A percentile compares a stretch with the other conserved stretches of the same genome.
phyloP scores from a whole-genome alignment of 2,113 vertebrate species.

The Tragelaphus scriptus region DNA sequence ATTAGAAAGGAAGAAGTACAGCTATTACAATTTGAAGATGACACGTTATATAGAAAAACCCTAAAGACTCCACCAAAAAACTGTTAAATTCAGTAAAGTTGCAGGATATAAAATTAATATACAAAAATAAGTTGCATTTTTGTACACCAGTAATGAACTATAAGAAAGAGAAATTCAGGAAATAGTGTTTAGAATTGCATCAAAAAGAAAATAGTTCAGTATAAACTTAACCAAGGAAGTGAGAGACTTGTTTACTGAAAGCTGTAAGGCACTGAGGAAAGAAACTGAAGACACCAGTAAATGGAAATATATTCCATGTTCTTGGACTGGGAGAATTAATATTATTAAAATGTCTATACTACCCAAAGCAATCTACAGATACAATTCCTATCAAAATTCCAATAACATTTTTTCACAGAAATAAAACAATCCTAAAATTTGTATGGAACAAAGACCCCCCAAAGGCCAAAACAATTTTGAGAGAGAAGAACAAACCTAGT shows the following conservation, averaged over 20 bases:
- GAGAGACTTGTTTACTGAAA: background rate
- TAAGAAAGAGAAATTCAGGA: background rate
- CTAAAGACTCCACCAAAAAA: background rate
- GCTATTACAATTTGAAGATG: background rate
- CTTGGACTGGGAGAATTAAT: background rate
- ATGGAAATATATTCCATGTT: background rate
- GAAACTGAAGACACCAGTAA: background rate
- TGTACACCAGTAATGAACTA: background rate
- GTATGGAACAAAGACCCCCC: background rate
- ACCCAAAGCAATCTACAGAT: background rate
- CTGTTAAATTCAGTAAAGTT: background rate
- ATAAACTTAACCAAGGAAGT: background rate
- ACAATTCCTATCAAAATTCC: background rate
- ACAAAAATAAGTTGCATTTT: background rate
- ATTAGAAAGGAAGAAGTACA: background rate
- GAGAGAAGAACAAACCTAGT: background rate
- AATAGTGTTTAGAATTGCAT: background rate
- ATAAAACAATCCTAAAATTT: background rate
- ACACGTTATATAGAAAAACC: background rate
- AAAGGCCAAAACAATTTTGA: background rate
- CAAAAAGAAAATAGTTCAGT: background rate
- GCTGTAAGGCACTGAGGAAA: background rate
- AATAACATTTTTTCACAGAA: background rate
- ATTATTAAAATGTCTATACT: background rate
- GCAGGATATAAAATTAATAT: background rate